A percentile compares a stretch with the other conserved stretches of the same genome.
These are phyloP conservation scores for Halcyon senegalensis DNA, from an alignment of 2,113 vertebrate species.

Conservation along the genomic window DNA sequence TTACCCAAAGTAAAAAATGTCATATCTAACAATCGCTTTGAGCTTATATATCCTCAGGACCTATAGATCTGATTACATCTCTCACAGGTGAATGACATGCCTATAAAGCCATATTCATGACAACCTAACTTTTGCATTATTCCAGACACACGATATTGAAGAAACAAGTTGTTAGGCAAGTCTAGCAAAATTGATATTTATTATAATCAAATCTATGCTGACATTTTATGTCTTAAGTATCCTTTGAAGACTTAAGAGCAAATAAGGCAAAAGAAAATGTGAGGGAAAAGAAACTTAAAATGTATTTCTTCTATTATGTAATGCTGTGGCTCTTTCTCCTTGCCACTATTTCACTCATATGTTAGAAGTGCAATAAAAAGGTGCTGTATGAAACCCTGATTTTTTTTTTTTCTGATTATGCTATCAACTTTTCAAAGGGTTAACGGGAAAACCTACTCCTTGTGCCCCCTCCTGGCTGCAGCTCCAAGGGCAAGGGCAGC, in stretches of 20 bases:
- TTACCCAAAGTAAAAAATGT: background rate
- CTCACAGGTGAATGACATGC: fast-evolving
- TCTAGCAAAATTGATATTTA: slow-evolving; percentile 49
- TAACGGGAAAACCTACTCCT: background rate
- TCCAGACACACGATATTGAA: background rate
- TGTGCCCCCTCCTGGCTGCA: slow-evolving; percentile 40
- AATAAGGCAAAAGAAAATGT: background rate
- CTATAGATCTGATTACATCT: background rate
- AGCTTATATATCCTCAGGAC: background rate
- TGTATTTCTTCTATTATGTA: background rate
- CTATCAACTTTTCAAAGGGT: background rate
- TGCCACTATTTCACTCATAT: background rate
- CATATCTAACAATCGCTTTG: background rate
- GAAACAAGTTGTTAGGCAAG: background rate
- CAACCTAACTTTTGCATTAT: background rate
- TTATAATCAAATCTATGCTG: slow-evolving; percentile 30
- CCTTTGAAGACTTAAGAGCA: slow-evolving; percentile 59
- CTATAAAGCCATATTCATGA: background rate
- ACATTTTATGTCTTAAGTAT: slow-evolving; percentile 47
- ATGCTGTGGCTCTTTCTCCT: background rate
- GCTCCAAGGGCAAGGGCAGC: background rate
- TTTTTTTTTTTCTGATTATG: background rate
- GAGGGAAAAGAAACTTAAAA: slow-evolving; percentile 24
- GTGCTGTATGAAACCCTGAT: background rate
- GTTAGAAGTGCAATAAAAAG: background rate